Conservation (phyloP, 2,797 vertebrate genomes). For the Labeo calbasu region DNA sequence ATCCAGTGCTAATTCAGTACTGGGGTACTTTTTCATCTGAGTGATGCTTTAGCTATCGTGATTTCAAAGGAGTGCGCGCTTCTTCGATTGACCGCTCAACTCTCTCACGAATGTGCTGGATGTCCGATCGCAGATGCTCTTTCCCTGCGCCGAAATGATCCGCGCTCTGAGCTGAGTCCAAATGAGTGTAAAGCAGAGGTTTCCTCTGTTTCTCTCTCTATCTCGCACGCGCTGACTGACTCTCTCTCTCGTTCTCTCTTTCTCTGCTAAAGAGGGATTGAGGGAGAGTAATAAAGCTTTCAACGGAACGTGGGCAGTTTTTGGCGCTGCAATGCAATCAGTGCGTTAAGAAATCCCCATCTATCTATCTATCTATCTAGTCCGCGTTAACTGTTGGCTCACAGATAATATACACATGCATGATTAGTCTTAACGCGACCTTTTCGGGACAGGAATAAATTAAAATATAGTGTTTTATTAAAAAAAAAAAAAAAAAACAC, state of each 20-base stretch:
- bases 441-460: too few relatives aligned
- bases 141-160: constrained; percentile 23
- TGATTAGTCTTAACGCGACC: too few relatives aligned
- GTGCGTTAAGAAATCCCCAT: constrained; percentile 2
- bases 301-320: constrained; percentile 33
- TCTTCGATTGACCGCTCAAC: constrained; percentile 6
- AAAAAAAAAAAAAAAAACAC: too few relatives aligned
- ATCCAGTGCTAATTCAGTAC: too few relatives aligned
- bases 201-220: constrained; percentile 34
- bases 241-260: constrained; percentile 39
- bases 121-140: constrained; percentile 17
- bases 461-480: too few relatives aligned
- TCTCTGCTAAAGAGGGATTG: constrained; percentile 17
- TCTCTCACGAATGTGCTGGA: constrained; percentile 16
- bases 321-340: constrained; percentile 23
- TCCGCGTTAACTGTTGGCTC: not conserved
- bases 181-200: constrained; percentile 39
- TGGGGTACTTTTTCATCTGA: constrained; percentile 8
- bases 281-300: constrained; percentile 35
- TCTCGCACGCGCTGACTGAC: constrained; percentile 31
- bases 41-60: not conserved
- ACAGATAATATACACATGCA: not conserved
- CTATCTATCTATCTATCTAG: not conserved
- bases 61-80: not conserved
- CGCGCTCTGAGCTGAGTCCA: constrained; percentile 27